Percentiles rank a stretch among this genome's conserved stretches.
phyloP scores from a whole-genome alignment of 2,888 invertebrate species.

The Chymomyza procnemis region DNA sequence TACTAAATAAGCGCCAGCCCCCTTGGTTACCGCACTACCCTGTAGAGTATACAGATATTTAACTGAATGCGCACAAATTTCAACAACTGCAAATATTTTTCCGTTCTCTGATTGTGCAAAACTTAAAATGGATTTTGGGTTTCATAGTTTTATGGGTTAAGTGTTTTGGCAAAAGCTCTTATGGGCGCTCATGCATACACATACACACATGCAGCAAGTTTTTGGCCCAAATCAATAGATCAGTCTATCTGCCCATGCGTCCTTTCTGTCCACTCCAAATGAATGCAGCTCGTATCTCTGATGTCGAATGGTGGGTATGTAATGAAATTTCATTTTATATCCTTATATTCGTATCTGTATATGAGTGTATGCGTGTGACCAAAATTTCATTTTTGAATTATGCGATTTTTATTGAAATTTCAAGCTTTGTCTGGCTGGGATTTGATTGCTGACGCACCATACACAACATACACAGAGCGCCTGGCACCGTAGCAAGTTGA shows the following conservation, averaged over 20 bases:
- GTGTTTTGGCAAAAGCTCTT: constrained; percentile 42
- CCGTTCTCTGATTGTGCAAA: constrained; percentile 11
- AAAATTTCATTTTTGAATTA: constrained; percentile 72
- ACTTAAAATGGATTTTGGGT: constrained; percentile 42
- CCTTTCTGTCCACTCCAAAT: constrained; percentile 5
- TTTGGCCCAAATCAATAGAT: constrained; percentile 44
- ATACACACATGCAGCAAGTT: constrained; percentile 2
- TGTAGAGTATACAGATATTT: constrained; percentile 8
- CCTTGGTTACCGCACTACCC: not conserved
- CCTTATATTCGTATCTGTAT: not conserved
- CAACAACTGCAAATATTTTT: constrained; percentile 28
- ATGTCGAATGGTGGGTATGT: constrained; percentile 40
- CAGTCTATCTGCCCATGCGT: constrained; percentile 7
- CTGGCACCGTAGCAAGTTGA: not conserved
- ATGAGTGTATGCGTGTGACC: constrained; percentile 30
- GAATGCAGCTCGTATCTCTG: constrained; percentile 26
- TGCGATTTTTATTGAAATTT: constrained; percentile 71
- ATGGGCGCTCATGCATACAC: constrained; percentile 6
- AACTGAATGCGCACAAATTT: constrained; percentile 41
- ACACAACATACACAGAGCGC: not conserved
- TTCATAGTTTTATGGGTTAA: constrained; percentile 46
- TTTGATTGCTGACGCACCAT: constrained; percentile 27
- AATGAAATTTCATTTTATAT: constrained; percentile 64
- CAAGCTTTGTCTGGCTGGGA: constrained; percentile 43
- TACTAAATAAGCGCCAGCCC: constrained; percentile 14